Base-by-base conservation (phyloP, 2,888 invertebrate species). In the Campopleginae sp. region DNA sequence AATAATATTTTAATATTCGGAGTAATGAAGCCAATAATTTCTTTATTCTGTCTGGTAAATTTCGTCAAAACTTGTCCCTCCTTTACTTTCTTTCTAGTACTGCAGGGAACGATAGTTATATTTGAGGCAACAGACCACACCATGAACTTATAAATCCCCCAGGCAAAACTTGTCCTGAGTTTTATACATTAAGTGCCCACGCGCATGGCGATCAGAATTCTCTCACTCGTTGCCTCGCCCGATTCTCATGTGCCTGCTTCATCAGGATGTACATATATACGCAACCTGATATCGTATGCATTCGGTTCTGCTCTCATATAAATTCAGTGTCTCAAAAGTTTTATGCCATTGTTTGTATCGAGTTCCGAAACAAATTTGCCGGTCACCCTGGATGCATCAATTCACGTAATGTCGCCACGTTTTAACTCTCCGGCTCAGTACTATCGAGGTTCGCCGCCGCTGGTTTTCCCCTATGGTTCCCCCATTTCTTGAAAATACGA, bases 131-230 rank as follows among this genome's bases (percentile, higher is more conserved):
- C 65, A 61, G 61, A 71, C 48, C 51, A 65, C 80, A 72, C 65
- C 44, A n/a, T 80, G 51, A 75, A 79, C 74, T 74, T 79, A 79
- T 79, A 74, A 83, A 83, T 78, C 72, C 46, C 82, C 10, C 68
- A 42, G 61, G 74, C 68, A 79, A 83, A 82, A 75, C 68, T 74
- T 79, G 77, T 78, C 78, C 46, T 61, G 70, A 48, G 31, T 38
- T 80, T 78, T 82, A 82, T 68, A 54, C 71, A 82, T 72, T 54
- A 82, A 79, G 70, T 75, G 83, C 79, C 79, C 83, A 79, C 83
- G 79, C 83, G 48, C 72, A 83, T 83, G 83, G 79, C 79, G 75
- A 84, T 81, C 77, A 81, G 84, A 84, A 84, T 77, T 79, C 72
- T 74, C 77, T 81, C 31, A n/a, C 65, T 72, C 72, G 65, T 79